Evolutionary conservation across 1,140 invertebrate species (phyloP), one percentile per base, ranked within the genome.

Genomic region (Catajapyx aquilonaris): DNA sequence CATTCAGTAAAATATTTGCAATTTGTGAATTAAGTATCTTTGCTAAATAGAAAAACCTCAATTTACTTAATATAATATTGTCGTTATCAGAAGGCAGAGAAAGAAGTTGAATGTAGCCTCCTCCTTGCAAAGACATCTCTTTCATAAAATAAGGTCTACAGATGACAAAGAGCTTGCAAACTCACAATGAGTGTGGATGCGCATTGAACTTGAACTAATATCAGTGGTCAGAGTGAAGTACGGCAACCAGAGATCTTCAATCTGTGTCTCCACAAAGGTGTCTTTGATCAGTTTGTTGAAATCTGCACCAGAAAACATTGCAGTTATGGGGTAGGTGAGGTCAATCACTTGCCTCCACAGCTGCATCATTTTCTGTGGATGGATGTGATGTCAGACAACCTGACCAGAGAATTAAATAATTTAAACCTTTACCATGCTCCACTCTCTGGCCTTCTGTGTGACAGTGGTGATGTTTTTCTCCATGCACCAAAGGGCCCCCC

Each of bases 211-310:
- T 44, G 81, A 76, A 13, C 87, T 88, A 43, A 99, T 97, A 60
- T 99, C 94, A 4, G 95, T 99, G 35, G 93, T 96, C 43, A 99
- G 73, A 23, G 87, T 94, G 57, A 98, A 99, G 62, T 93, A 99
- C 1, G 94, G 94, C 41, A 98, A 70, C 85, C 94, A 98, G 5
- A 98, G 62, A 60, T 99, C 90, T 61, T 95, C 90, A 42, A 95
- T 91, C 52, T 87, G 84, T 4, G 76, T 78, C 35, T 96, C 88
- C 1, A 77, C 78, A 53, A 97, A 94, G 0, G 87, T 85, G 18
- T 76, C 69, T 39, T 78, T 71, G 37, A 98, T 86, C 0, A 81
- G 80, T 41, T 76, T 69, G 56, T 91, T 93, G 57, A 93, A 93
- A 58, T 81, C 81, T 39, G 72, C 69, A 10, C 91, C 93, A 38